Percentiles rank a stretch among this genome's conserved stretches.
These are phyloP conservation scores for Diarsia dahlii DNA, from an alignment of 2,888 invertebrate genomes.

Conservation along the genomic window DNA sequence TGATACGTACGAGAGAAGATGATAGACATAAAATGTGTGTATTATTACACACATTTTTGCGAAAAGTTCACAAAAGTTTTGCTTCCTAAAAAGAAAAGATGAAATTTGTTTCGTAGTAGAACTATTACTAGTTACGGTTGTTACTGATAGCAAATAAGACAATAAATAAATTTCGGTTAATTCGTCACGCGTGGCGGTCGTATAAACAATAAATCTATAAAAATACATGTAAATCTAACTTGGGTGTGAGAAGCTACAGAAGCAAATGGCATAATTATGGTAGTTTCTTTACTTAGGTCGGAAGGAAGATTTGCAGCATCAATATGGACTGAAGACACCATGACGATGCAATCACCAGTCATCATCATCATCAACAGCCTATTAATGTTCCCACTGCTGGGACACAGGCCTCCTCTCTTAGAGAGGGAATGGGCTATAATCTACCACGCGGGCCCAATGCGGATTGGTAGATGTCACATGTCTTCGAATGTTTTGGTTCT, in stretches of 20 bases:
- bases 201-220: neutral
- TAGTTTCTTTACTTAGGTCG: neutral
- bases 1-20: neutral
- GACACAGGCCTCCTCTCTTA: too few relatives aligned
- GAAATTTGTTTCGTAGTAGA: neutral
- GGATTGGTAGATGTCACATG: too few relatives aligned
- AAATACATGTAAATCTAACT: neutral
- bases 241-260: neutral
- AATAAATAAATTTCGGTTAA: slow-evolving; percentile 15
- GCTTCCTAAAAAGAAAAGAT: neutral
- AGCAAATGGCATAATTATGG: neutral
- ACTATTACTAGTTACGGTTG: neutral
- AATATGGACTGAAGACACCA: neutral
- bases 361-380: too few relatives aligned
- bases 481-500: too few relatives aligned
- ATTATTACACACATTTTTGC: neutral
- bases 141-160: neutral
- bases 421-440: too few relatives aligned
- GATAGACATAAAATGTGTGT: neutral
- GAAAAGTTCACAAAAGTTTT: neutral
- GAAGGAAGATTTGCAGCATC: neutral
- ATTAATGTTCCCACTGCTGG: too few relatives aligned
- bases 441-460: too few relatives aligned
- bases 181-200: neutral
- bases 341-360: neutral